These are phyloP conservation scores for Gallirallus australis DNA, from an alignment of 2,797 vertebrate species.

Conservation along the genomic window DNA sequence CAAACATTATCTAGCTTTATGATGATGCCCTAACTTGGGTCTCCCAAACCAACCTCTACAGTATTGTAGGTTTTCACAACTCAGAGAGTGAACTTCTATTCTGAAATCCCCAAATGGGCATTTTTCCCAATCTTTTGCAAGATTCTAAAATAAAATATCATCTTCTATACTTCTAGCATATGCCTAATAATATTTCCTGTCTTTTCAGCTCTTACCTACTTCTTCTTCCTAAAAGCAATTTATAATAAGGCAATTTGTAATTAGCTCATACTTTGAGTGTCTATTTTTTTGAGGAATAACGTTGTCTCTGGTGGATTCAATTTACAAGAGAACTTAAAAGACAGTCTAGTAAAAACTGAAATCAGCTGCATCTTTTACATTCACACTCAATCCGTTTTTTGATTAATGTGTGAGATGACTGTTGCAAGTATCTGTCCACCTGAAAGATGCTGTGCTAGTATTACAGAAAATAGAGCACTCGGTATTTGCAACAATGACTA, in stretches of 20 bases:
- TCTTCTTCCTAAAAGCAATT: not conserved
- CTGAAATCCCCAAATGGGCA: not conserved
- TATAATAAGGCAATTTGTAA: not conserved
- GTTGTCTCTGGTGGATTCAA: not conserved
- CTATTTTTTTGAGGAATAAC: not conserved
- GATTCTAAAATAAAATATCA: not conserved
- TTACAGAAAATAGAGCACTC: not conserved
- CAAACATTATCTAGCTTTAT: not conserved
- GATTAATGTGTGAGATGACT: accelerated
- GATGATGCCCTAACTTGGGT: not conserved
- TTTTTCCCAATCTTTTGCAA: not conserved
- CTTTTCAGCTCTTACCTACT: not conserved
- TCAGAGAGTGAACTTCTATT: not conserved
- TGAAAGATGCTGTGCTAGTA: not conserved
- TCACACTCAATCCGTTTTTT: not conserved
- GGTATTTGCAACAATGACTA: not conserved
- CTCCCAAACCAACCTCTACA: not conserved
- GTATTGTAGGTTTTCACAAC: not conserved
- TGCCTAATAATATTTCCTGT: not conserved
- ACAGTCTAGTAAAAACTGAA: not conserved
- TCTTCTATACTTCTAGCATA: not conserved
- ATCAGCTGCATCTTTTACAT: not conserved
- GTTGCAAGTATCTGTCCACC: not conserved
- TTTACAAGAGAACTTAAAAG: not conserved
- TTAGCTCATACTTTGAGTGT: not conserved